These are phyloP conservation scores for Luperina nickerlii DNA, from an alignment of 2,888 invertebrate genomes.

Conservation along the genomic window DNA sequence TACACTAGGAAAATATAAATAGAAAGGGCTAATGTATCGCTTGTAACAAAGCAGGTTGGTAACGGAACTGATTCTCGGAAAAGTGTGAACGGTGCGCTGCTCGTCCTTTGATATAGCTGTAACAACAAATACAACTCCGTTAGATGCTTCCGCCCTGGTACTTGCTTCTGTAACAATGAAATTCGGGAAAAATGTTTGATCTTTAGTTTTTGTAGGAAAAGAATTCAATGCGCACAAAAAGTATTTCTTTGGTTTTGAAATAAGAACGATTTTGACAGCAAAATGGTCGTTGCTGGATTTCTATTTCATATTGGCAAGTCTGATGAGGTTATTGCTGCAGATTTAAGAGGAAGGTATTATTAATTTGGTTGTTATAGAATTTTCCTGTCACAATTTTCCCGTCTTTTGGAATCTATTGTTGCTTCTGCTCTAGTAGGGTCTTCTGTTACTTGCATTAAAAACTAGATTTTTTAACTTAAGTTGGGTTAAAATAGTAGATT, in stretches of 20 bases:
- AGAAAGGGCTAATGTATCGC: conserved; percentile 70
- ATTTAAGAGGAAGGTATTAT: neutral
- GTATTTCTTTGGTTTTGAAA: conserved; percentile 4
- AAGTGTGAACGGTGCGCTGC: conserved; percentile 60
- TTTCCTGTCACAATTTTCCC: neutral
- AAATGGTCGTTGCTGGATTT: neutral
- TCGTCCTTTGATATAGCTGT: conserved; percentile 79
- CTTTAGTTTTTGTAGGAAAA: conserved; percentile 32
- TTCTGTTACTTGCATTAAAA: neutral
- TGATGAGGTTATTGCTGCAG: neutral
- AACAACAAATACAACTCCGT: conserved; percentile 78
- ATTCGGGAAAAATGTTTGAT: conserved; percentile 59
- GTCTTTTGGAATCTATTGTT: neutral
- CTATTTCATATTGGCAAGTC: neutral
- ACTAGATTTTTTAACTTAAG: neutral
- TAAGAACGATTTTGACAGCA: neutral
- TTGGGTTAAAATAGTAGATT: neutral
- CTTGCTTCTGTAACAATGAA: conserved; percentile 62
- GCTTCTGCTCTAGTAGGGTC: neutral
- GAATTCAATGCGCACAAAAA: conserved; percentile 5
- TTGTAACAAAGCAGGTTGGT: conserved; percentile 70
- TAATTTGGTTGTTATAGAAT: neutral
- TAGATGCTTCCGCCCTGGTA: conserved; percentile 78
- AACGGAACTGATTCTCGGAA: conserved; percentile 74
- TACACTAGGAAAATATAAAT: conserved; percentile 61